Conservation (phyloP, 2,113 vertebrate genomes). For the Corydoras sp. region DNA sequence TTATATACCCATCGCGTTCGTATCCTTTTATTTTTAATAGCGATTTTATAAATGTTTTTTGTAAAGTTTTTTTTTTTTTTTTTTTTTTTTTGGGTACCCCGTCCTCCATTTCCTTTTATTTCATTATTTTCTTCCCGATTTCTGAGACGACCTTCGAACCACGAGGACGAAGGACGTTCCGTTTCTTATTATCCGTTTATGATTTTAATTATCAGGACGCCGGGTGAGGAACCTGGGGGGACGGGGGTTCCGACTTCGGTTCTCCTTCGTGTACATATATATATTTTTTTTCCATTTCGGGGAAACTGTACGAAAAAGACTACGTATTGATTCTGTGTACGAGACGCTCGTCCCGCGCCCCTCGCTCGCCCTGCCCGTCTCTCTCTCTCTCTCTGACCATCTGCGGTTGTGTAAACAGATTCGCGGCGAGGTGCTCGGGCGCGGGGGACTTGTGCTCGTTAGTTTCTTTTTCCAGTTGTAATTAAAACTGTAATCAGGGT, state of each 20-base stretch:
- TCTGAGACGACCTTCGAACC: background rate
- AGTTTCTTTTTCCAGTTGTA: constrained; percentile 67
- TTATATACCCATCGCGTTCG: constrained; percentile 57
- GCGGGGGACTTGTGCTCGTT: constrained; percentile 53
- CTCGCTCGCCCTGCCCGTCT: background rate
- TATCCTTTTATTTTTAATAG: constrained; percentile 60
- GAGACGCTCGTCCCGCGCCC: constrained; percentile 20
- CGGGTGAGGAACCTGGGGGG: constrained; percentile 44
- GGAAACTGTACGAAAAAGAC: constrained; percentile 56
- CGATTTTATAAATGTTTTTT: constrained; percentile 45
- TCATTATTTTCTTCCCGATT: background rate
- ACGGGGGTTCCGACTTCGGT: constrained; percentile 40
- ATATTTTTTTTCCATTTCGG: constrained; percentile 56
- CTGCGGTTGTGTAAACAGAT: constrained; percentile 46
- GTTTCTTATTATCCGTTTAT: constrained; percentile 34
- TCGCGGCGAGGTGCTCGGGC: constrained; percentile 38
- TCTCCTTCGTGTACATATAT: constrained; percentile 49
- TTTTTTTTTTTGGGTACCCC: constrained; percentile 46
- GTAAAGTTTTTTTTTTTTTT: too few relatives aligned
- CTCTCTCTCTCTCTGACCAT: too few relatives aligned
- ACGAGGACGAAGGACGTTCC: constrained; percentile 2
- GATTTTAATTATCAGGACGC: constrained; percentile 42
- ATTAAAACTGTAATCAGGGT: constrained; percentile 76
- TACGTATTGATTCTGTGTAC: constrained; percentile 56
- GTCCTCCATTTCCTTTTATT: background rate